phyloP scores from a whole-genome alignment of 2,113 vertebrate species.

The Pseudorhombus dupliciocellatus region DNA sequence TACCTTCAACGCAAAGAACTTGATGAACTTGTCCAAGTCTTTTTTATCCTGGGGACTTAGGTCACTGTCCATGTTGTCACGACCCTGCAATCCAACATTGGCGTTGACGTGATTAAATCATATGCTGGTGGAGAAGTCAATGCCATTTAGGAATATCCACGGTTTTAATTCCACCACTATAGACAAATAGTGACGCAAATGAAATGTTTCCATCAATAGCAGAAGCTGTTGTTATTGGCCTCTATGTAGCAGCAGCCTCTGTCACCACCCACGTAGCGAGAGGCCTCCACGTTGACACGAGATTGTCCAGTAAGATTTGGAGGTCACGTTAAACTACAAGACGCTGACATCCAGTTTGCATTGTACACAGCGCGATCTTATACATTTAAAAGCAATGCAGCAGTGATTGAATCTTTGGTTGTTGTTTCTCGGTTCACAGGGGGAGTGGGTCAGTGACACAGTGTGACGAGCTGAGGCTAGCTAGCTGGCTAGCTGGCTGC shows the following conservation, averaged over 20 bases:
- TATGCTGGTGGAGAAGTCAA: too few relatives aligned
- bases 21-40: constrained; percentile 99
- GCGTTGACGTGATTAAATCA: neutral
- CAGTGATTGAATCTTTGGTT: rapidly evolving
- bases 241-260: neutral
- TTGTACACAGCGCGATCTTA: rapidly evolving
- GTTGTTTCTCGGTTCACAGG: neutral
- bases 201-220: neutral
- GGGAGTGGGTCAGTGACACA: constrained; percentile 1
- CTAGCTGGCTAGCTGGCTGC: constrained; percentile 15
- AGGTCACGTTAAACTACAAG: neutral
- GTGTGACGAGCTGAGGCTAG: constrained; percentile 44
- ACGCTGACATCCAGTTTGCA: neutral
- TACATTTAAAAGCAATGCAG: rapidly evolving
- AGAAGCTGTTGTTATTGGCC: neutral
- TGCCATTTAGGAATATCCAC: neutral
- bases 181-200: neutral
- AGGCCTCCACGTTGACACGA: constrained; percentile 48
- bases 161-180: neutral
- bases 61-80: constrained; percentile 94
- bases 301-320: neutral
- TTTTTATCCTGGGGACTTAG: constrained; percentile 97
- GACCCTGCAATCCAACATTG: constrained; percentile 76
- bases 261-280: neutral
- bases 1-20: constrained; percentile 99